These are phyloP conservation scores for Masnerella sp. DNA, from an alignment of 2,888 invertebrate species.

Conservation along the genomic window DNA sequence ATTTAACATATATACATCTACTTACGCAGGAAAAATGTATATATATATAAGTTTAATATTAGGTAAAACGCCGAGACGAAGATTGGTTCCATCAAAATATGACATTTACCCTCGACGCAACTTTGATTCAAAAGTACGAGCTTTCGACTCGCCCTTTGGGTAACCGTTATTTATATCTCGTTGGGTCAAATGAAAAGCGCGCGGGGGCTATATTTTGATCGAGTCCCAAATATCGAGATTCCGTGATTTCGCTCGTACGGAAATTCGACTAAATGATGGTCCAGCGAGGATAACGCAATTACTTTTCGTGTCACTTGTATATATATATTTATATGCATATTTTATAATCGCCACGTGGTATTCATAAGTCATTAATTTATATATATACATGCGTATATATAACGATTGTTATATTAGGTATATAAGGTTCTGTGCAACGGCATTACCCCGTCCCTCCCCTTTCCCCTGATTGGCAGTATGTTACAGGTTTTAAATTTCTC, in stretches of 20 bases:
- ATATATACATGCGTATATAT: constrained; percentile 52
- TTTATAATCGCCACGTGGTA: constrained; percentile 38
- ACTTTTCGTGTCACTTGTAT: constrained; percentile 31
- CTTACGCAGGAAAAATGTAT: constrained; percentile 63
- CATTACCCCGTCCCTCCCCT: constrained; percentile 48
- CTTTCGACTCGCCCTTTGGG: too few species aligned
- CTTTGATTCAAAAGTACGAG: too few species aligned
- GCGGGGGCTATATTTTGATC: constrained; percentile 34
- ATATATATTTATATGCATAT: constrained; percentile 41
- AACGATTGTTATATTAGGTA: constrained; percentile 40
- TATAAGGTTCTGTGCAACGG: constrained; percentile 51
- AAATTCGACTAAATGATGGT: constrained; percentile 50
- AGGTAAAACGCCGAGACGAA: constrained; percentile 42
- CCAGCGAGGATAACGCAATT: constrained; percentile 48
- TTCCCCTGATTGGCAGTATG: constrained; percentile 75
- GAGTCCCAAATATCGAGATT: constrained; percentile 22
- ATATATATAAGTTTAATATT: constrained; percentile 47
- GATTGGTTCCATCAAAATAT: constrained; percentile 36
- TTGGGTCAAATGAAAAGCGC: neutral
- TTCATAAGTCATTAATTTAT: constrained; percentile 46
- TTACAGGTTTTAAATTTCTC: constrained; percentile 65
- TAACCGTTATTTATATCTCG: neutral
- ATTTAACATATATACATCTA: constrained; percentile 61
- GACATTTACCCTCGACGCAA: too few species aligned
- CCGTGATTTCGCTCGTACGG: constrained; percentile 21